These are phyloP conservation scores for Philopotamus ludificatus DNA, from an alignment of 1,140 invertebrate species.

Conservation along the genomic window DNA sequence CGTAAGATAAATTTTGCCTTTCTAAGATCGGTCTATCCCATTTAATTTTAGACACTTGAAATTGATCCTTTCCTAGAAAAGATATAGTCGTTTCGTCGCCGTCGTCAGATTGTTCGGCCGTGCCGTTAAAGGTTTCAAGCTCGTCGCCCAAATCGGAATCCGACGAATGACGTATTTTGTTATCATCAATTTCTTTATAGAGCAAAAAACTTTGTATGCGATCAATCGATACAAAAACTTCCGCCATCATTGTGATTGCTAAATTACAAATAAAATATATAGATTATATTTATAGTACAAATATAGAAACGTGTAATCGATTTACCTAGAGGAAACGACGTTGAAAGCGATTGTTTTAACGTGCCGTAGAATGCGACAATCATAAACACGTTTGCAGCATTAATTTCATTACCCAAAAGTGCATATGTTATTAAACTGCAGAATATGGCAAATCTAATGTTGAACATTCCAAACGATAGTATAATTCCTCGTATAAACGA, in stretches of 20 bases:
- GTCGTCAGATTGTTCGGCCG: background rate
- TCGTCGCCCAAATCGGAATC: background rate
- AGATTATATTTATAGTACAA: background rate
- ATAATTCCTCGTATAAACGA: constrained; percentile 25
- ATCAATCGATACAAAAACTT: constrained; percentile 28
- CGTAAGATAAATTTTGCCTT: background rate
- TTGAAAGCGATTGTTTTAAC: constrained; percentile 24
- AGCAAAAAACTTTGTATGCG: constrained; percentile 33
- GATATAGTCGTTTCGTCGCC: constrained; percentile 31
- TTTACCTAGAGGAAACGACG: constrained; percentile 34
- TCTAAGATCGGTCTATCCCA: background rate
- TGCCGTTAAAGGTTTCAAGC: background rate
- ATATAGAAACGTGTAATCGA: background rate
- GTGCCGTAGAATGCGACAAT: constrained; percentile 25
- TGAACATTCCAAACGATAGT: constrained; percentile 24
- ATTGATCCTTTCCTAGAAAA: constrained; percentile 23
- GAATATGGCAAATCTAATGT: constrained; percentile 26
- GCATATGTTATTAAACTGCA: constrained; percentile 31
- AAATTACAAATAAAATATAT: background rate
- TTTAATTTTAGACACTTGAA: constrained; percentile 32
- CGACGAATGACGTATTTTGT: background rate
- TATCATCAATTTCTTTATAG: constrained; percentile 13
- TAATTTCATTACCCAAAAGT: constrained; percentile 30
- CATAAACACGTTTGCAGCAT: constrained; percentile 33
- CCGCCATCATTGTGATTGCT: constrained; percentile 27